Evolutionary conservation across 2,113 vertebrate species (phyloP).

Genomic region (Hymenochirus boettgeri): DNA sequence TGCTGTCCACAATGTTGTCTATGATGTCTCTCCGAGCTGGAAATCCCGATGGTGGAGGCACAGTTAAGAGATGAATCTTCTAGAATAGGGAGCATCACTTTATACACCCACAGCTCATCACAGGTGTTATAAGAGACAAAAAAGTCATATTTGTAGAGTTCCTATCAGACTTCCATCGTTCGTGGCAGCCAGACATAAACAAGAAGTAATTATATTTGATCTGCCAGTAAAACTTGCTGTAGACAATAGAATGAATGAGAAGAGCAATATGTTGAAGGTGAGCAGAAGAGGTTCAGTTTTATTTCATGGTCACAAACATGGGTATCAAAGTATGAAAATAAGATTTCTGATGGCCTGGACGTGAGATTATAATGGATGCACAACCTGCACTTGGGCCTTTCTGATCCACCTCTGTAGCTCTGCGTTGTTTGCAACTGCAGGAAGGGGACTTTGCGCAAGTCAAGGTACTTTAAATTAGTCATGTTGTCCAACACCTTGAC

Average conservation of each 20-base stretch:
- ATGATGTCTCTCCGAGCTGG: constrained; percentile 69
- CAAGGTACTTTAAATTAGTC: constrained; percentile 66
- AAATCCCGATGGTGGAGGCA: constrained; percentile 86
- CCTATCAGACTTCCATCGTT: constrained; percentile 54
- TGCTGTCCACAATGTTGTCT: constrained; percentile 79
- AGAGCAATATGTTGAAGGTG: constrained; percentile 56
- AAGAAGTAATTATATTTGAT: constrained; percentile 74
- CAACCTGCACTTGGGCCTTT: constrained; percentile 57
- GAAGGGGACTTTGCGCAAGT: constrained; percentile 71
- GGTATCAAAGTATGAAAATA: constrained; percentile 62
- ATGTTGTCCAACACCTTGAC: constrained; percentile 51
- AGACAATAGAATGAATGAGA: constrained; percentile 62
- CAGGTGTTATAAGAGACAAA: constrained; percentile 81
- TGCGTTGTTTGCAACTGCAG: constrained; percentile 65
- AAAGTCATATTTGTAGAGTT: constrained; percentile 69
- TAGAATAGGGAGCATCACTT: constrained; percentile 67
- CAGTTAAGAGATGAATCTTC: constrained; percentile 65
- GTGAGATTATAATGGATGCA: constrained; percentile 61
- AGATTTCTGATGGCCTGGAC: constrained; percentile 44
- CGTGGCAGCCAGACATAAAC: constrained; percentile 66
- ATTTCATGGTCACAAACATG: constrained; percentile 67
- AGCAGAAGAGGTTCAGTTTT: constrained; percentile 61
- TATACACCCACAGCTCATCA: constrained; percentile 74
- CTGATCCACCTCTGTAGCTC: constrained; percentile 50
- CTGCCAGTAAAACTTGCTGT: constrained; percentile 68